These are phyloP conservation scores for Myotis findleyi DNA, from an alignment of 2,797 vertebrate genomes.

Conservation along the genomic window DNA sequence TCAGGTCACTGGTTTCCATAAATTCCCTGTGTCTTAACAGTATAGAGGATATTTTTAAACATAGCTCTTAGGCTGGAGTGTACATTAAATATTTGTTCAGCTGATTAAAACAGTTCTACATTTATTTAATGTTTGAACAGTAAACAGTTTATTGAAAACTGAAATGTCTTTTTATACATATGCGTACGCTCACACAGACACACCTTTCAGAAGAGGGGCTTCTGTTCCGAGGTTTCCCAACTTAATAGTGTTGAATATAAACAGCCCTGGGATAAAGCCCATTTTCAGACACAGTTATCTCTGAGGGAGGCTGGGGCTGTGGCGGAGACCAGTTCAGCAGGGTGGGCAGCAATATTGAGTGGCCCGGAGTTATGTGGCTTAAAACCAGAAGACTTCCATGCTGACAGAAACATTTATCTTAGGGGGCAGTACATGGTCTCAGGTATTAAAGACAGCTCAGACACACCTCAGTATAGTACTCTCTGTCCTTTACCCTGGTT, in stretches of 20 bases:
- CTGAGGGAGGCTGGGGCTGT: neutral
- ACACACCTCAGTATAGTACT: neutral
- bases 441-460: conserved; percentile 42
- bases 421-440: neutral
- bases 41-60: conserved; percentile 85
- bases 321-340: neutral
- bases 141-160: conserved; percentile 88
- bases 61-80: conserved; percentile 82
- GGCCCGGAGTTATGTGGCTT: conserved; percentile 3
- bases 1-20: conserved; percentile 83
- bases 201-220: conserved; percentile 76
- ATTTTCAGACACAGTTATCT: conserved; percentile 48
- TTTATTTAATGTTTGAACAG: conserved; percentile 90
- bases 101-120: conserved; percentile 89
- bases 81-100: conserved; percentile 90
- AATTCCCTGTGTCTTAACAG: conserved; percentile 83
- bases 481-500: conserved; percentile 25
- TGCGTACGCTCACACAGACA: conserved; percentile 62
- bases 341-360: neutral
- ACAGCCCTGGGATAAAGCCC: conserved; percentile 43
- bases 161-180: conserved; percentile 84
- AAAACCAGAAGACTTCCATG: conserved; percentile 34
- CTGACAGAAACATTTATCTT: conserved; percentile 62
- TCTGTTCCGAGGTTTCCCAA: conserved; percentile 71
- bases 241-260: conserved; percentile 6